Evolutionary conservation across 2,113 vertebrate species (phyloP).

Genomic region (Melospiza georgiana): DNA sequence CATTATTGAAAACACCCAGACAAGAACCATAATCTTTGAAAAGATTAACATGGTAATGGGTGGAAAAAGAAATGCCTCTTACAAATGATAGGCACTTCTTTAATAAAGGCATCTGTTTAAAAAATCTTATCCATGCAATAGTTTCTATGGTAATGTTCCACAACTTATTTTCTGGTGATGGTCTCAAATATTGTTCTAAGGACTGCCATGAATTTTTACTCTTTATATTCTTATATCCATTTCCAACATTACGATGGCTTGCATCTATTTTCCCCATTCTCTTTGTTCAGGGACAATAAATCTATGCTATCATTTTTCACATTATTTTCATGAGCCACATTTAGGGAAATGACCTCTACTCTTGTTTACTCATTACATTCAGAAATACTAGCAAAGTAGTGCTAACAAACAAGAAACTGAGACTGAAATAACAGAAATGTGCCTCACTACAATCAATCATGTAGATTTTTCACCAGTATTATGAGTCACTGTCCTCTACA

Average conservation of each 20-base stretch:
- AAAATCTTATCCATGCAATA: not conserved
- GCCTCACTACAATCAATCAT: not conserved
- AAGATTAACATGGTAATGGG: not conserved
- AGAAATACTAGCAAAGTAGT: slow-evolving; percentile 10
- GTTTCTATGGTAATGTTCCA: not conserved
- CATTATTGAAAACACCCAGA: not conserved
- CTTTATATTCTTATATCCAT: not conserved
- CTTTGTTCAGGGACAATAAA: not conserved
- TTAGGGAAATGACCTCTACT: slow-evolving; percentile 17
- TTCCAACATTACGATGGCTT: not conserved
- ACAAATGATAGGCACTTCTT: not conserved
- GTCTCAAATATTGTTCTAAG: not conserved
- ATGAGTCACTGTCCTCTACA: not conserved
- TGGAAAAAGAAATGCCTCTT: not conserved
- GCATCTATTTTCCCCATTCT: not conserved
- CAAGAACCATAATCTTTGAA: not conserved
- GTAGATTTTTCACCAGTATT: slow-evolving; percentile 31
- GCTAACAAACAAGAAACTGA: not conserved
- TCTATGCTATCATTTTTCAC: not conserved
- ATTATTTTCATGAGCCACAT: not conserved
- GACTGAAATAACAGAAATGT: not conserved
- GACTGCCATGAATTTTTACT: not conserved
- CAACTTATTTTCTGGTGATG: not conserved
- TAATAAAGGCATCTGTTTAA: not conserved
- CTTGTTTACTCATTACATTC: slow-evolving; percentile 19